phyloP scores from a whole-genome alignment of 2,888 invertebrate species.

The Tribolium freemani region DNA sequence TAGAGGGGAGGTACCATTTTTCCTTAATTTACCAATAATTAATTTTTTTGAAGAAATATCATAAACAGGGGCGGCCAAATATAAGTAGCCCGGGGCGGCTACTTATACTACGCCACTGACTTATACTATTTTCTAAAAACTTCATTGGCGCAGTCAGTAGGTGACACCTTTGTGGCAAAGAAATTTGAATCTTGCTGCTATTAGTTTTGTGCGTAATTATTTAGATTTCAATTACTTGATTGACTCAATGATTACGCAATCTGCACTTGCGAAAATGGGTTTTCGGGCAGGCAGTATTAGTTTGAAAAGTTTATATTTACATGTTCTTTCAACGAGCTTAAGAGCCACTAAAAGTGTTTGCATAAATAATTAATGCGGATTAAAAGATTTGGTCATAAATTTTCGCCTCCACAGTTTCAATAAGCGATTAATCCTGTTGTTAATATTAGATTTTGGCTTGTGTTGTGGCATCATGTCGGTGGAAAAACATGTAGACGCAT shows the following conservation, averaged over 20 bases:
- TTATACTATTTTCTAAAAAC: background rate
- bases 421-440: background rate
- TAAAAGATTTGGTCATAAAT: background rate
- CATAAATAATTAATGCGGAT: background rate
- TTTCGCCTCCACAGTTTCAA: background rate
- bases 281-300: background rate
- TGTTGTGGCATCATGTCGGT: background rate
- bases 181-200: no score
- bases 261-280: no score
- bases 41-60: no score
- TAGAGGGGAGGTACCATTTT: no score
- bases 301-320: background rate
- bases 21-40: no score
- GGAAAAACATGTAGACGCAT: background rate
- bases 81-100: no score
- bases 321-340: background rate
- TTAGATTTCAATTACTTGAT: no score
- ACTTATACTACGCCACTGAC: no score
- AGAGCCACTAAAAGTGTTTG: background rate
- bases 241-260: no score
- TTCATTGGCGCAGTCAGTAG: background rate
- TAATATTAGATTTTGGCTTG: background rate
- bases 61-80: no score
- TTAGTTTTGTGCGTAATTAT: no score
- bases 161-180: no score